Evolutionary conservation across 2,888 invertebrate genomes (phyloP).

Genomic region (Calameuta idolon): DNA sequence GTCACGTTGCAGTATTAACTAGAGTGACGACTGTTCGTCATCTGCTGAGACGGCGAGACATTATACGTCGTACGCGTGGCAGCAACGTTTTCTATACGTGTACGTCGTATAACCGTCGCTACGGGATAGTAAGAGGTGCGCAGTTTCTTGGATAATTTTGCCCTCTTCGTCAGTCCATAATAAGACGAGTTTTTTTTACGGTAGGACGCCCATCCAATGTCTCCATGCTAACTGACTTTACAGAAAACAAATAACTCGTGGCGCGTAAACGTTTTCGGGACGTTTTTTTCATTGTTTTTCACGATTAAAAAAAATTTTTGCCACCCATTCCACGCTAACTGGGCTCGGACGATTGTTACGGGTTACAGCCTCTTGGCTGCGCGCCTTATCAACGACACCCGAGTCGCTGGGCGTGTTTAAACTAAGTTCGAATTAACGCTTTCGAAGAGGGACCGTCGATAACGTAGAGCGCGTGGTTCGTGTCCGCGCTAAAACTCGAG

Average conservation of each 20-base stretch:
- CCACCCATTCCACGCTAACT: neutral
- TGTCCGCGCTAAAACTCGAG: neutral
- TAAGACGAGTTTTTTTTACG: neutral
- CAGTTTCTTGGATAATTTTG: neutral
- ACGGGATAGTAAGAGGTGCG: neutral
- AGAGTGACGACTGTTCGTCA: neutral
- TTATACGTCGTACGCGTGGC: neutral
- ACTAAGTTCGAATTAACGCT: constrained; percentile 7
- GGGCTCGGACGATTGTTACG: neutral
- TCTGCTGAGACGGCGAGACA: neutral
- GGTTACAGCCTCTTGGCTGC: neutral
- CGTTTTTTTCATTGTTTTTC: neutral
- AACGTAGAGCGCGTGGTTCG: neutral
- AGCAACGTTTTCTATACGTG: neutral
- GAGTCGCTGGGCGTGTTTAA: constrained; percentile 2
- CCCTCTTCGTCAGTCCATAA: neutral
- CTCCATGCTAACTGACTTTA: neutral
- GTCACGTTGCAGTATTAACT: neutral
- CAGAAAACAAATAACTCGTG: neutral
- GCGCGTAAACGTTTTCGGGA: neutral
- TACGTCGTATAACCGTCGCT: neutral
- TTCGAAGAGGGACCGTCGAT: neutral
- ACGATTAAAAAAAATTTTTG: neutral
- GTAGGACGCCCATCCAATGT: neutral
- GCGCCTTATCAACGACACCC: neutral